These are phyloP conservation scores for Acanthornis magna DNA, from an alignment of 2,797 vertebrate species.

Conservation along the genomic window DNA sequence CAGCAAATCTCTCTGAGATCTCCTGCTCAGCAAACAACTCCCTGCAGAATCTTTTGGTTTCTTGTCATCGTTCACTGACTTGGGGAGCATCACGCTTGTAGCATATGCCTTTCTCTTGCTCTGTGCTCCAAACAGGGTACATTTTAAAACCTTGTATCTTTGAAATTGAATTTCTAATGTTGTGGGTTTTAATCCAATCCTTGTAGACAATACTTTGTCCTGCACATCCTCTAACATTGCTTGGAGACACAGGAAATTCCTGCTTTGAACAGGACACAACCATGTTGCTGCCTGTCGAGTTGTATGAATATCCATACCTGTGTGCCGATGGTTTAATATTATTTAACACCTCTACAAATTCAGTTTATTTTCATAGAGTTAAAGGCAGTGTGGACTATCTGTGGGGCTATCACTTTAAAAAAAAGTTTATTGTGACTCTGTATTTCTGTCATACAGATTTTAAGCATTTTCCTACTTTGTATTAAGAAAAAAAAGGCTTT, in stretches of 20 bases:
- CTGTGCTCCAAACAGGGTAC: not conserved
- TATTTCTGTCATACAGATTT: not conserved
- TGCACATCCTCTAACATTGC: not conserved
- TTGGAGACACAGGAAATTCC: not conserved
- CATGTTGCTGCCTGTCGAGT: fast-evolving
- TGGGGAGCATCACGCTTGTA: not conserved
- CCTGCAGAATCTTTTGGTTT: not conserved
- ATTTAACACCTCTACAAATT: not conserved
- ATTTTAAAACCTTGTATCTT: not conserved
- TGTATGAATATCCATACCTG: not conserved
- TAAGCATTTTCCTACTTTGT: not conserved
- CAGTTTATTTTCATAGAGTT: not conserved
- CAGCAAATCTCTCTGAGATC: not conserved
- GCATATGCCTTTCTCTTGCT: not conserved
- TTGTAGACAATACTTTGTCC: not conserved
- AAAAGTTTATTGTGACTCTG: not conserved
- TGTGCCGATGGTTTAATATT: not conserved
- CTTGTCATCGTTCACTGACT: not conserved
- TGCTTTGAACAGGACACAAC: not conserved
- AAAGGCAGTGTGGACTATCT: not conserved
- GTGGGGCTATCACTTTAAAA: not conserved
- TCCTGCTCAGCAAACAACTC: not conserved
- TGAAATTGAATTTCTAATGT: not conserved
- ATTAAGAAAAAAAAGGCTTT: not conserved
- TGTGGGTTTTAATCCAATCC: not conserved